Percentiles rank a stretch among this genome's conserved stretches.
phyloP scores from a whole-genome alignment of 1,140 invertebrate species.

The Littorina saxatilis region DNA sequence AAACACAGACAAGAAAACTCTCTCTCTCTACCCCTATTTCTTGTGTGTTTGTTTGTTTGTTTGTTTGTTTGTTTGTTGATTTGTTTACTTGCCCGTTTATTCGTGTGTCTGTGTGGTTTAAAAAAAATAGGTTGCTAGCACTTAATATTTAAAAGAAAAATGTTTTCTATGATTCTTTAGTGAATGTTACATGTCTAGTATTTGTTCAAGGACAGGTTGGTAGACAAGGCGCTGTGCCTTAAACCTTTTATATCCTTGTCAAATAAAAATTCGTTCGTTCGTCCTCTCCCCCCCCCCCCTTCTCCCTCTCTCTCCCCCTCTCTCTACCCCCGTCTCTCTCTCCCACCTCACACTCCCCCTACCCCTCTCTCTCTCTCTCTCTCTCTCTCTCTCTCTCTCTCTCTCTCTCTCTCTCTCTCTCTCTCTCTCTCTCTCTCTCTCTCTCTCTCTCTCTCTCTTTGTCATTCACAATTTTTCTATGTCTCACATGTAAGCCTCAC shows the following conservation, averaged over 20 bases:
- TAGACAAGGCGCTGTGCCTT: too few relatives aligned
- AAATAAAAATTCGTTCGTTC: not conserved
- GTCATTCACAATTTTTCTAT: not conserved
- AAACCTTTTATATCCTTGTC: not conserved
- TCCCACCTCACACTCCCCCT: not conserved
- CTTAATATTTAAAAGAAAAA: not conserved
- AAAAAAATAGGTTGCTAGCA: not conserved
- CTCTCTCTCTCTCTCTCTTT: not conserved
- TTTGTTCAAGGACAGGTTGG: too few relatives aligned
- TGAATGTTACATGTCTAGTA: too few relatives aligned
- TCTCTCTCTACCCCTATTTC: too few relatives aligned
- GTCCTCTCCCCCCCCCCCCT: not conserved
- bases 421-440: not conserved
- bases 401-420: not conserved
- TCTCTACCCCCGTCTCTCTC: not conserved
- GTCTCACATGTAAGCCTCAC: not conserved
- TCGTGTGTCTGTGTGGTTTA: not conserved
- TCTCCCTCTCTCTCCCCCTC: constrained; percentile 12
- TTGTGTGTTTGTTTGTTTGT: not conserved
- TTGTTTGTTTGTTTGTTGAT: not conserved
- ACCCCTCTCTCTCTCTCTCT: not conserved
- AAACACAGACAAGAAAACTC: too few relatives aligned
- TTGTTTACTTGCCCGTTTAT: not conserved
- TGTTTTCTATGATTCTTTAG: not conserved
- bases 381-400: not conserved